Base-by-base conservation (phyloP, 1,140 invertebrate species). In the Calosoma granatense region DNA sequence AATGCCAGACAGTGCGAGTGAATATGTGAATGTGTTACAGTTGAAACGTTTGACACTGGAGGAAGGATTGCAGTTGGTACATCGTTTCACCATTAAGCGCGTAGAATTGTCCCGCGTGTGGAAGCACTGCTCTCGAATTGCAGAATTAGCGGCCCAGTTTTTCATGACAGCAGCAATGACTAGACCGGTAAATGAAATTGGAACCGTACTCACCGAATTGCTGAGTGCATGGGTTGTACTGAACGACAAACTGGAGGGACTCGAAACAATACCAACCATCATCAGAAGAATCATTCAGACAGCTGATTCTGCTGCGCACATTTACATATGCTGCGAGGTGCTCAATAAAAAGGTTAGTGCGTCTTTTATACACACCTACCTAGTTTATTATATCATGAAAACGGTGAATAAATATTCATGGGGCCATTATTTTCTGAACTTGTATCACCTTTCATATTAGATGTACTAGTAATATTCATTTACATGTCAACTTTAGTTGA, bases 51-150 rank as follows among this genome's bases (percentile, higher is more conserved):
- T 69, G 43, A 57, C 60, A 23, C 59, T 68, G 15, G 57, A 59
- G 20, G 65, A 66, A 43, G 69, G 67, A 41, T 60, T 70, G 23
- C 60, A 68, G 36, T 61, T 71, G 20, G 63, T 70, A 1, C 64
- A 64, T 20, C 63, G 70, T 21, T 71, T 71, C 58, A 60, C 67
- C 1, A 65, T 66, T 14, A 71, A 71, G 57, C 53, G 64, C n/a
- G 61, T 69, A 9, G 65, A 63, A 61, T 68, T 67, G 17, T 70
- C 68, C 15, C 69, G 69, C 60, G 59, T 71, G 21, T 71, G 70
- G 70, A 62, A 65, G 15, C 56, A 70, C 51, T 63, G 60, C 57
- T 55, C 62, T 20, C 59, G 61, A 53, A 65, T 71, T 51, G 65
- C 68, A 11, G 61, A 65, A 56, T 58, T 71, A 41, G 66, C 65